Percentiles rank a stretch among this genome's conserved stretches.
These are phyloP conservation scores for Metallyticus violacea DNA, from an alignment of 2,888 invertebrate genomes.

Conservation along the genomic window DNA sequence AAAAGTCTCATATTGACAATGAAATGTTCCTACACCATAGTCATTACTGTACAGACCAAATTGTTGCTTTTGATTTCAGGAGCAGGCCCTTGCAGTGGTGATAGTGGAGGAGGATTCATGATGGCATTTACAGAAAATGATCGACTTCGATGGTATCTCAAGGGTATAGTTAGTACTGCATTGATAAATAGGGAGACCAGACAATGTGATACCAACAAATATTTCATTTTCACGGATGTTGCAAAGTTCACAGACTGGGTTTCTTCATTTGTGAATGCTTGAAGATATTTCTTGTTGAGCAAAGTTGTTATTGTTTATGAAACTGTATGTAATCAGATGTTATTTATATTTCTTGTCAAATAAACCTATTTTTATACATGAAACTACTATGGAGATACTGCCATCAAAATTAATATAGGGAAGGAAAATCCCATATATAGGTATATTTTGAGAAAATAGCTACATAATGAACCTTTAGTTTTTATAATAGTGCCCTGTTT, in stretches of 20 bases:
- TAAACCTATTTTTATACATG: not conserved
- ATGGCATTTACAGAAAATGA: not conserved
- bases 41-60: too few relatives aligned
- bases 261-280: not conserved
- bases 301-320: not conserved
- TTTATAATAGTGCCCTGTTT: too few relatives aligned
- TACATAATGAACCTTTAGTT: too few relatives aligned
- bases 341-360: not conserved
- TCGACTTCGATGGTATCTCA: constrained; percentile 1
- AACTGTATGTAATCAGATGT: not conserved
- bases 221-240: not conserved
- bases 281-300: not conserved
- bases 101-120: constrained; percentile 15
- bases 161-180: not conserved
- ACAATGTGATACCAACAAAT: not conserved
- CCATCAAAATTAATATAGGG: too few relatives aligned
- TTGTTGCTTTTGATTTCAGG: not conserved
- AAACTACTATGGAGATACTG: too few relatives aligned
- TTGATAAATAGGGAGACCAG: not conserved
- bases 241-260: constrained; percentile 1
- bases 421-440: too few relatives aligned
- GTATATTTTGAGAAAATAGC: too few relatives aligned
- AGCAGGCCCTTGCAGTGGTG: constrained; percentile 15
- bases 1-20: too few relatives aligned
- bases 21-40: too few relatives aligned